Percentiles rank a stretch among this genome's conserved stretches.
phyloP scores from a whole-genome alignment of 1,140 invertebrate species.

The Muscidifurax raptorellus region DNA sequence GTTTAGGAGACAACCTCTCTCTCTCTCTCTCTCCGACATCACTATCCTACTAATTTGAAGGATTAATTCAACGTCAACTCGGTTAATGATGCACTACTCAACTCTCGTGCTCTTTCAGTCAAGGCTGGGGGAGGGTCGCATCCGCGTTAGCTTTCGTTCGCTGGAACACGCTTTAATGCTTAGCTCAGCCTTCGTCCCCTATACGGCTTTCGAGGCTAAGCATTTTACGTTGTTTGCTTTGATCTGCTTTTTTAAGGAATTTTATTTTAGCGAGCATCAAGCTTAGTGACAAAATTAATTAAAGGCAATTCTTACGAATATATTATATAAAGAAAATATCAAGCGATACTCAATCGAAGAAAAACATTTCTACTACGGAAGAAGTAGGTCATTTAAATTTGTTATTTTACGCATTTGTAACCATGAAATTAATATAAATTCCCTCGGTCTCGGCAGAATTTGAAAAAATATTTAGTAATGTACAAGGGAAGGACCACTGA shows the following conservation, averaged over 20 bases:
- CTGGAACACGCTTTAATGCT: background rate
- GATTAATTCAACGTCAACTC: constrained; percentile 45
- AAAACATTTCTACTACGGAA: no score
- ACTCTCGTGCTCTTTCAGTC: background rate
- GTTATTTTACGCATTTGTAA: no score
- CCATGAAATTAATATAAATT: no score
- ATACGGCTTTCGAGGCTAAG: background rate
- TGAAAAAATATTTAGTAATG: no score
- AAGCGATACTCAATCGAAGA: no score
- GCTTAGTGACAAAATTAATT: no score
- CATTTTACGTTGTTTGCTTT: background rate
- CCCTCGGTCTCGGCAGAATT: no score
- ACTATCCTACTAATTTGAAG: constrained; percentile 43
- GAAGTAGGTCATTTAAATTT: no score
- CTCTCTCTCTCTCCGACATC: background rate
- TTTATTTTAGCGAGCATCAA: background rate
- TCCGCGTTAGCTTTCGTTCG: background rate
- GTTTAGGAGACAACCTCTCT: constrained; percentile 3
- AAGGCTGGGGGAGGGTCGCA: background rate
- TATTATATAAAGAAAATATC: no score
- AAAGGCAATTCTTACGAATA: no score
- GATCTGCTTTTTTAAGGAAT: background rate
- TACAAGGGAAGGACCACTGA: no score
- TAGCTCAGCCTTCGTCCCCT: background rate
- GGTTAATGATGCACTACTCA: constrained; percentile 13